These are phyloP conservation scores for Phocoena sinus DNA, from an alignment of 2,113 vertebrate species.

Conservation along the genomic window DNA sequence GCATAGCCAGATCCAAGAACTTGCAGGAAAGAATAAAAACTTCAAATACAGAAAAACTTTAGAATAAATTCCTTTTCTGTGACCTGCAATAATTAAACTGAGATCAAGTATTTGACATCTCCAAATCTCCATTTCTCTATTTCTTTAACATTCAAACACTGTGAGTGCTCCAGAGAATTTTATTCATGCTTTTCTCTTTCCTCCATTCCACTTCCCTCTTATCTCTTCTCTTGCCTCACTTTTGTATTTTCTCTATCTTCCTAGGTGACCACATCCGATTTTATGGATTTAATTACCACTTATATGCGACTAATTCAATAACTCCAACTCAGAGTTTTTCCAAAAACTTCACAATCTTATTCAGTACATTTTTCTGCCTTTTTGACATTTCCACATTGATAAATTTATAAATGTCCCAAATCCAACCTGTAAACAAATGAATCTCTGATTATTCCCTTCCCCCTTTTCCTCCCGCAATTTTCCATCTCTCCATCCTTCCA, in stretches of 20 bases:
- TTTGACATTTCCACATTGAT: neutral
- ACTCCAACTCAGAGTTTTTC: neutral
- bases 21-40: neutral
- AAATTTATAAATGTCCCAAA: neutral
- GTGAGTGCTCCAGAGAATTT: neutral
- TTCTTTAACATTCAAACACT: neutral
- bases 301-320: neutral
- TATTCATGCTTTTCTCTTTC: neutral
- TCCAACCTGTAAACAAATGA: neutral
- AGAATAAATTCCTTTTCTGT: neutral
- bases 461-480: neutral
- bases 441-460: neutral
- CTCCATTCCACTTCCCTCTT: neutral
- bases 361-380: neutral
- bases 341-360: neutral
- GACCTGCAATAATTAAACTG: neutral
- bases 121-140: neutral
- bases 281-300: neutral
- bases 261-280: neutral
- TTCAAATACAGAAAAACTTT: neutral
- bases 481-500: neutral
- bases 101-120: neutral
- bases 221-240: neutral
- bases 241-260: neutral
- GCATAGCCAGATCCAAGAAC: neutral